A percentile compares a stretch with the other conserved stretches of the same genome.
These are phyloP conservation scores for Falcunculus frontatus DNA, from an alignment of 2,113 vertebrate genomes.

Conservation along the genomic window DNA sequence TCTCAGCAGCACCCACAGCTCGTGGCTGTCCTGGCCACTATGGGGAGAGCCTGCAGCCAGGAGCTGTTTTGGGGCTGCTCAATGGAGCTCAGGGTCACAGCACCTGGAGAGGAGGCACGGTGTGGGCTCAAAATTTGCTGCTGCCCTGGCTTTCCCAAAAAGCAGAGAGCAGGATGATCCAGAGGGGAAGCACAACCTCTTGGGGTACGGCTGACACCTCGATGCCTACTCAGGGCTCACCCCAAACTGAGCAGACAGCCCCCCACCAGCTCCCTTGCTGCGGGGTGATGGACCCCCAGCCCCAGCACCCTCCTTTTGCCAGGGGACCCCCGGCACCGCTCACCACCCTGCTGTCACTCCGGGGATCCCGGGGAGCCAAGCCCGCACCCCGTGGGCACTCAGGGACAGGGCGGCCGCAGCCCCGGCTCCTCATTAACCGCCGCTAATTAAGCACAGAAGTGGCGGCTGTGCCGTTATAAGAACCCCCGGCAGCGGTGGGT, in stretches of 20 bases:
- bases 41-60: rapidly evolving
- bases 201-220: neutral
- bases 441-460: neutral
- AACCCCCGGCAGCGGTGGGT: neutral
- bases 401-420: neutral
- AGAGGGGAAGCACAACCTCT: no score
- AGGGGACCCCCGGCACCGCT: neutral
- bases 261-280: neutral
- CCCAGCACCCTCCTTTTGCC: neutral
- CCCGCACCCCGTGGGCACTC: neutral
- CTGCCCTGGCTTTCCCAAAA: neutral
- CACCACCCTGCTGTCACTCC: neutral
- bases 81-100: neutral
- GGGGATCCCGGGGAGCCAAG: neutral
- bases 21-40: neutral
- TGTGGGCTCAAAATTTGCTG: neutral
- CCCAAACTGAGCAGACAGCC: neutral
- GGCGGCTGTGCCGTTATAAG: neutral
- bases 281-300: rapidly evolving
- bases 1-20: neutral
- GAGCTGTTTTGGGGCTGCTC: neutral
- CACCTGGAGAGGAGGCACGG: neutral
- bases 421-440: neutral
- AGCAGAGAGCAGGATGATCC: neutral
- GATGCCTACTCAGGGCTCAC: neutral